Conservation (phyloP, 2,888 invertebrate species). For the Mimachlamys varia region DNA sequence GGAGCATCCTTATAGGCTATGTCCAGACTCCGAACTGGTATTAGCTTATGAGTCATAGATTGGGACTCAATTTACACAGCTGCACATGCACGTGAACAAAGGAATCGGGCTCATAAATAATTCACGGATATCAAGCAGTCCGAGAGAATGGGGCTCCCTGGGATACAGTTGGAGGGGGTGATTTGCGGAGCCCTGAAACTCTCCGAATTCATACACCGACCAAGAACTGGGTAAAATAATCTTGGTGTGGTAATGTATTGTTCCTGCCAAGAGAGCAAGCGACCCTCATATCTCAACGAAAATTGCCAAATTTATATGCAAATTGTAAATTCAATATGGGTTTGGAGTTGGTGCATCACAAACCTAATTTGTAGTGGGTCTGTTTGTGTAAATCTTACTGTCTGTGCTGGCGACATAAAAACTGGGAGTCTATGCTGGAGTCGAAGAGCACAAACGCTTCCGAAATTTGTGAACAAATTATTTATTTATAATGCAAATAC, state of each 20-base stretch:
- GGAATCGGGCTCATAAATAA: not conserved
- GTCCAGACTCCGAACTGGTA: not conserved
- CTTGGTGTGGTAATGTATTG: not conserved
- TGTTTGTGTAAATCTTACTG: not conserved
- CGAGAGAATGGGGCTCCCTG: not conserved
- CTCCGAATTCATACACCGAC: not conserved
- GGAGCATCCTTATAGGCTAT: not conserved
- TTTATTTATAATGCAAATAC: slow-evolving; percentile 9
- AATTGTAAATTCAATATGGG: slow-evolving; percentile 36
- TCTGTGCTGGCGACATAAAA: not conserved
- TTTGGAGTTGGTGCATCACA: slow-evolving; percentile 27
- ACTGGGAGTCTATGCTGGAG: not conserved
- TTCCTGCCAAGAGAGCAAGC: slow-evolving; percentile 31
- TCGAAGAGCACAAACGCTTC: not conserved
- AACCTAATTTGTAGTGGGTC: slow-evolving; percentile 1
- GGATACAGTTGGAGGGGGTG: slow-evolving; percentile 12
- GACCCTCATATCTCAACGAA: slow-evolving; percentile 26
- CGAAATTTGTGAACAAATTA: not conserved
- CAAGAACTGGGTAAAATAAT: not conserved
- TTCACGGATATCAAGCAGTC: slow-evolving; percentile 11
- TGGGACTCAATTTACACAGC: slow-evolving; percentile 9
- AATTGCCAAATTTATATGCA: slow-evolving; percentile 31
- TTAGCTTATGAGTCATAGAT: slow-evolving; percentile 30
- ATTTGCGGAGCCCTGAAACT: not conserved
- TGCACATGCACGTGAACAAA: slow-evolving; percentile 25